Evolutionary conservation across 2,888 invertebrate genomes (phyloP).

Genomic region (Ectemnius lituratus): DNA sequence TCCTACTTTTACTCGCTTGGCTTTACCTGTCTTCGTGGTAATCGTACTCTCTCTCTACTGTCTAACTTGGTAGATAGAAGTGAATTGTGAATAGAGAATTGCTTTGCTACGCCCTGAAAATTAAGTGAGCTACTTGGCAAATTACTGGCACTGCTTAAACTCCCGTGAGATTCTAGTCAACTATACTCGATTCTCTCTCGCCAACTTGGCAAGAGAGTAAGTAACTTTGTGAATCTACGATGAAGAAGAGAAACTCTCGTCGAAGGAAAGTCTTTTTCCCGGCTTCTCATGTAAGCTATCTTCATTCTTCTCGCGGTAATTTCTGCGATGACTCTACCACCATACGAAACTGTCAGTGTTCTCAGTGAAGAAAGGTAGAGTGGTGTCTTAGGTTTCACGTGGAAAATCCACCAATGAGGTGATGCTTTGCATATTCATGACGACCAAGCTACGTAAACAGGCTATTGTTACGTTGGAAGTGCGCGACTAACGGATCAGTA

Average conservation of each 20-base stretch:
- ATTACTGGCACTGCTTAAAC: too few relatives aligned
- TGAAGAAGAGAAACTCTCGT: constrained; percentile 55
- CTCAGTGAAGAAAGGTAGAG: too few relatives aligned
- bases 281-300: constrained; percentile 39
- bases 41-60: background rate
- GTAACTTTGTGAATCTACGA: too few relatives aligned
- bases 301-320: constrained; percentile 18
- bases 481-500: too few relatives aligned
- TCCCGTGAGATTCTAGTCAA: too few relatives aligned
- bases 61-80: too few relatives aligned
- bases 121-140: background rate
- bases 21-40: constrained; percentile 7
- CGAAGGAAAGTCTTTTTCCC: constrained; percentile 57
- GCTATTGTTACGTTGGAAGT: too few relatives aligned
- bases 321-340: background rate
- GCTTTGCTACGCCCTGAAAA: constrained; percentile 42
- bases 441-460: too few relatives aligned
- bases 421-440: background rate
- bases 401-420: too few relatives aligned
- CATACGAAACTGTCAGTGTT: too few relatives aligned
- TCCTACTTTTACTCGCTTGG: constrained; percentile 43
- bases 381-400: too few relatives aligned
- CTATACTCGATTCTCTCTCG: too few relatives aligned
- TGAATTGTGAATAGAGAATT: background rate
- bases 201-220: background rate